These are phyloP conservation scores for Charaxes varanes DNA, from an alignment of 1,140 invertebrate species.

Conservation along the genomic window DNA sequence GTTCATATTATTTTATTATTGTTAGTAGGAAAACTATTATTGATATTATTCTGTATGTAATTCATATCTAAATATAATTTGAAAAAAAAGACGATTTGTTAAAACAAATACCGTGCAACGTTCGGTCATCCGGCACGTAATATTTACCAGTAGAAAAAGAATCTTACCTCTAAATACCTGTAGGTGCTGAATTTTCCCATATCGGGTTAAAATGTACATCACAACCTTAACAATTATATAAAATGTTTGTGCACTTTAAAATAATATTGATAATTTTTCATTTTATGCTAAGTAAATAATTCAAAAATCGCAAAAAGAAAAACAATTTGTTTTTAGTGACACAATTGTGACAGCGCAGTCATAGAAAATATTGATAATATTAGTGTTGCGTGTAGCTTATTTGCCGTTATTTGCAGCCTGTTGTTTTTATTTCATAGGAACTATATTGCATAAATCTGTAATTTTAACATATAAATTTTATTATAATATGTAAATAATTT, in stretches of 20 bases:
- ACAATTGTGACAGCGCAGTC: not conserved
- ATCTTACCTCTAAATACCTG: constrained; percentile 71
- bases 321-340: not conserved
- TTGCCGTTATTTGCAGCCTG: no score
- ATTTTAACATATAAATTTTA: no score
- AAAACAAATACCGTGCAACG: not conserved
- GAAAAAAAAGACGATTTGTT: no score
- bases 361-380: no score
- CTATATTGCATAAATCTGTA: no score
- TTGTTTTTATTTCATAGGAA: no score
- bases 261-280: constrained; percentile 6
- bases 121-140: constrained; percentile 1
- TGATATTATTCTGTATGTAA: no score
- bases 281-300: not conserved
- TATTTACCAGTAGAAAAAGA: constrained; percentile 7
- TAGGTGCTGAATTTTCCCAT: constrained; percentile 74
- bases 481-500: no score
- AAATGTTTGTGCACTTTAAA: constrained; percentile 12
- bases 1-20: no score
- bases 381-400: no score
- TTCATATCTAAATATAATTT: no score
- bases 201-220: constrained; percentile 57
- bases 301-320: constrained; percentile 4
- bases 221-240: constrained; percentile 40
- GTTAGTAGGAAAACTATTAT: no score